phyloP scores from a whole-genome alignment of 2,888 invertebrate species.

The Philopedon plagiatum region DNA sequence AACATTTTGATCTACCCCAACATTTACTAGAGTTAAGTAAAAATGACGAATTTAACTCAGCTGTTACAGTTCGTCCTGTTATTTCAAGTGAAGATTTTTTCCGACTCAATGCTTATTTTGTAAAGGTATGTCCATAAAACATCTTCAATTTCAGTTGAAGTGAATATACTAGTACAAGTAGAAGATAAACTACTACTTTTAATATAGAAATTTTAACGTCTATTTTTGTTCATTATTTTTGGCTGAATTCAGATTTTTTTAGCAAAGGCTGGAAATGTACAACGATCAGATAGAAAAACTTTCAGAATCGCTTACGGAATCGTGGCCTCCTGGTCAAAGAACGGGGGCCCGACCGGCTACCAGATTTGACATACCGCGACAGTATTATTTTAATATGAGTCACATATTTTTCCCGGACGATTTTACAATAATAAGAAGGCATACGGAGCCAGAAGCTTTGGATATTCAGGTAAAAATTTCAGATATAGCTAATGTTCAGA shows the following conservation, averaged over 20 bases:
- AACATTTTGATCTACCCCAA: slow-evolving; percentile 67
- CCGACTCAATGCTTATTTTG: slow-evolving; percentile 80
- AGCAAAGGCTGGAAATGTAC: slow-evolving; percentile 60
- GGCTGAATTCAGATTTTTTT: no score
- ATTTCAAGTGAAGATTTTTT: slow-evolving; percentile 76
- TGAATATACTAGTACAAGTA: no score
- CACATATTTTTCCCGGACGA: slow-evolving; percentile 89
- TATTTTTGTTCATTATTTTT: no score
- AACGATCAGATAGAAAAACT: slow-evolving; percentile 59
- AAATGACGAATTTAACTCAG: slow-evolving; percentile 69
- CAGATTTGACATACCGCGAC: slow-evolving; percentile 87
- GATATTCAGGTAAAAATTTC: slow-evolving; percentile 75
- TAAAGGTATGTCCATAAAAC: slow-evolving; percentile 70
- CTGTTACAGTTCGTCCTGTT: slow-evolving; percentile 79
- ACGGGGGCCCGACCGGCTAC: slow-evolving; percentile 77
- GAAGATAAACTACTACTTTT: no score
- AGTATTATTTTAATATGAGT: slow-evolving; percentile 89
- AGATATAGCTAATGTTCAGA: neutral
- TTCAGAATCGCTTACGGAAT: slow-evolving; percentile 59
- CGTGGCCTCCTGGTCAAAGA: slow-evolving; percentile 85
- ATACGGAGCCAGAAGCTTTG: slow-evolving; percentile 76
- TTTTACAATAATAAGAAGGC: slow-evolving; percentile 77
- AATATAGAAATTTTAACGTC: no score
- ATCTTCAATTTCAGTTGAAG: no score
- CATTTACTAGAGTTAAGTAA: slow-evolving; percentile 66